Percentiles rank a stretch among this genome's conserved stretches.
phyloP scores from a whole-genome alignment of 1,140 invertebrate genomes.

The Plectrocnemia conspersa region DNA sequence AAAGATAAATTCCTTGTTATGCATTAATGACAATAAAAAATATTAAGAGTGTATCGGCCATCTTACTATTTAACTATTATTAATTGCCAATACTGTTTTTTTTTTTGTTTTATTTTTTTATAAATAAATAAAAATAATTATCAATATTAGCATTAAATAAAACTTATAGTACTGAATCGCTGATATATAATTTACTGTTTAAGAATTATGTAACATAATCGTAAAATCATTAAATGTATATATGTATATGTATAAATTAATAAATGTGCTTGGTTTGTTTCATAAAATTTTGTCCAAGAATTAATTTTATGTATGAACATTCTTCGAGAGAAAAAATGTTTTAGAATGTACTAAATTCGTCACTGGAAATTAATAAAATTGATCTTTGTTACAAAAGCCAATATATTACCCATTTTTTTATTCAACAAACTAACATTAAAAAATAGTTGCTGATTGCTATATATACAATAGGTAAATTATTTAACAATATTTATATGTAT shows the following conservation, averaged over 20 bases:
- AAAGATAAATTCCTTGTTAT: too few species aligned
- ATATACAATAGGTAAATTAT: conserved; percentile 21
- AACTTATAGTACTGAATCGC: conserved; percentile 13
- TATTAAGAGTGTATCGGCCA: too few species aligned
- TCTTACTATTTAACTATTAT: too few species aligned
- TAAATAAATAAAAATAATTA: too few species aligned
- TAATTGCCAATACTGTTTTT: too few species aligned
- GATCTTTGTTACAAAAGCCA: conserved; percentile 23
- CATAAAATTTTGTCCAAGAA: conserved; percentile 19
- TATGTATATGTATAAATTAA: conserved; percentile 20
- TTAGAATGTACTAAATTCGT: conserved; percentile 24
- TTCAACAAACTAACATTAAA: too few species aligned
- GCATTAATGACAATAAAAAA: too few species aligned
- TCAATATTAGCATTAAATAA: too few species aligned
- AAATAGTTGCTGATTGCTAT: too few species aligned
- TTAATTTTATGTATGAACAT: conserved; percentile 9
- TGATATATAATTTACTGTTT: conserved; percentile 8
- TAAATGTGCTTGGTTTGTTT: conserved; percentile 21
- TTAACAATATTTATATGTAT: too few species aligned
- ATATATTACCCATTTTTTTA: too few species aligned
- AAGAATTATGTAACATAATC: conserved; percentile 16
- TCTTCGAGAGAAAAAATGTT: conserved; percentile 16
- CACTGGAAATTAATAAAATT: conserved; percentile 24
- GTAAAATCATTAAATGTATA: conserved; percentile 11
- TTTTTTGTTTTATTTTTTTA: too few species aligned